A percentile compares a stretch with the other conserved stretches of the same genome.
Evolutionary conservation across 2,113 vertebrate species (phyloP).

Genomic region (Psophia crepitans): DNA sequence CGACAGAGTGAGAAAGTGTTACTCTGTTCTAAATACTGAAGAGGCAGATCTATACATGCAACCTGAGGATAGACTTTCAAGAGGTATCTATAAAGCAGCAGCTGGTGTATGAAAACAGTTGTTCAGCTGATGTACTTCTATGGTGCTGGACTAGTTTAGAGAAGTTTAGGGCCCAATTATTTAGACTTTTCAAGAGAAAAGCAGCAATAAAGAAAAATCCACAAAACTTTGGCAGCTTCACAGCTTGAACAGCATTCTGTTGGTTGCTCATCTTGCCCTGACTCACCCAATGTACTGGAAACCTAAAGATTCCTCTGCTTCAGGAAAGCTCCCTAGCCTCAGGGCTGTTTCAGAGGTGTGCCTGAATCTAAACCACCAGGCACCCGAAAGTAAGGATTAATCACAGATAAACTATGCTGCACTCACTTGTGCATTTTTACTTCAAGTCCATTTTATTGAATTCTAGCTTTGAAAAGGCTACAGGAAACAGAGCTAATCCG

Average conservation of each 20-base stretch:
- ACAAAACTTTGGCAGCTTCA: background rate
- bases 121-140: background rate
- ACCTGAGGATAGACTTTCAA: background rate
- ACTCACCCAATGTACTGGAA: background rate
- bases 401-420: background rate
- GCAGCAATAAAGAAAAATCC: background rate
- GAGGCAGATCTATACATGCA: background rate
- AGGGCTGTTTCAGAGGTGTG: background rate
- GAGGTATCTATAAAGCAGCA: background rate
- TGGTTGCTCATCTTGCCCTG: background rate
- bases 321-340: background rate
- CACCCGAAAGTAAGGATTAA: background rate
- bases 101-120: background rate
- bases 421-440: background rate
- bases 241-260: background rate
- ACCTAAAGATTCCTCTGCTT: background rate
- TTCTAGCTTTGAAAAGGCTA: background rate
- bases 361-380: background rate
- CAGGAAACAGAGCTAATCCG: background rate
- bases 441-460: background rate
- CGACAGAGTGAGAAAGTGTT: background rate
- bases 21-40: background rate
- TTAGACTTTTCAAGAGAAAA: background rate
- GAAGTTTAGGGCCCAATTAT: background rate
- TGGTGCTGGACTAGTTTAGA: background rate